Percentiles rank a stretch among this genome's conserved stretches.
These are phyloP conservation scores for Ahaetulla prasina DNA, from an alignment of 2,113 vertebrate genomes.

Conservation along the genomic window DNA sequence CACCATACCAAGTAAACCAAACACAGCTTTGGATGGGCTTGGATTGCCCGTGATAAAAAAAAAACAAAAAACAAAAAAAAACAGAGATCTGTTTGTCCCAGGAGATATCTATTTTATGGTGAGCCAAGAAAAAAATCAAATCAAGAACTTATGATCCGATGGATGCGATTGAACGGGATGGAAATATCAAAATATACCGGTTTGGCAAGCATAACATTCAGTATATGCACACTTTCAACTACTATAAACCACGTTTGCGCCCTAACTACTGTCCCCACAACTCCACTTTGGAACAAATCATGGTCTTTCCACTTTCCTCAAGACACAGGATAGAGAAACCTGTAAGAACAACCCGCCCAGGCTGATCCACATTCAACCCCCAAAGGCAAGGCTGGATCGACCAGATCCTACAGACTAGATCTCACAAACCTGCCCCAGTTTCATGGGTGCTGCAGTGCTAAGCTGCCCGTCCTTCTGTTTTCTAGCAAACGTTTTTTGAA, in stretches of 20 bases:
- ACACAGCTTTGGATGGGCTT: neutral
- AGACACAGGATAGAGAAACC: constrained; percentile 38
- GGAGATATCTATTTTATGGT: neutral
- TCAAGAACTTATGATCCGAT: neutral
- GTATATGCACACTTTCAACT: constrained; percentile 44
- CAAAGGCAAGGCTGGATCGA: constrained; percentile 16
- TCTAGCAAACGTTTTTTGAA: too few species aligned
- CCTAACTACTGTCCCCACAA: neutral
- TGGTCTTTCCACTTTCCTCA: neutral
- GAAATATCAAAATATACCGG: neutral
- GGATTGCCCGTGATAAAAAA: constrained; percentile 19
- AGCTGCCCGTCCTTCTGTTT: neutral
- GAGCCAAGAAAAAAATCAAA: constrained; percentile 17
- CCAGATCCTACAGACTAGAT: neutral
- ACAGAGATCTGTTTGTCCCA: constrained; percentile 40
- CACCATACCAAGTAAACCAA: too few species aligned
- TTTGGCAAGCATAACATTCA: constrained; percentile 31
- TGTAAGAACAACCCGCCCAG: neutral
- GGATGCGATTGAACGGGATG: constrained; percentile 27
- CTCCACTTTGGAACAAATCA: constrained; percentile 10
- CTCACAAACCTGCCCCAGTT: constrained; percentile 1
- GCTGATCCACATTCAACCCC: neutral
- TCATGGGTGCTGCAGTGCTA: neutral
- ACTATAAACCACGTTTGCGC: neutral
- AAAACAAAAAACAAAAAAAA: too few species aligned